Conservation (phyloP, 2,888 invertebrate genomes). For the Athalia circularis region DNA sequence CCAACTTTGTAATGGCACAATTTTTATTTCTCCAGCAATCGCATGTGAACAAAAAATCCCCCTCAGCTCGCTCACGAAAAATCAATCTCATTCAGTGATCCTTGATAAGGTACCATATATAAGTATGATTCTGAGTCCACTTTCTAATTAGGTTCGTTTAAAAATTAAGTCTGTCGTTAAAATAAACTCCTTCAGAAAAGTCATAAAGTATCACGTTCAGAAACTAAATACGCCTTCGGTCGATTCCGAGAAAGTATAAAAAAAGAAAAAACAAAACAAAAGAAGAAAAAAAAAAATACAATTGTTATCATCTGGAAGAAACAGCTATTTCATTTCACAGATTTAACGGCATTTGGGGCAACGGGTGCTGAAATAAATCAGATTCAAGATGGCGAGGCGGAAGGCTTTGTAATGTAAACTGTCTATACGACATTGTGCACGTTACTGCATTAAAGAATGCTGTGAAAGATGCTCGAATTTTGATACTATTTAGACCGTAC, state of each 20-base stretch:
- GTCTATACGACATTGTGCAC: no score
- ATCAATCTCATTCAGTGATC: conserved; percentile 1
- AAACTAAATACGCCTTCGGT: no score
- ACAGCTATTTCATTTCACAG: no score
- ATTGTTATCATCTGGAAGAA: background rate
- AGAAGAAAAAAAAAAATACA: background rate
- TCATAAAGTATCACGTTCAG: no score
- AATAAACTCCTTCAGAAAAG: no score
- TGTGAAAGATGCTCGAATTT: no score
- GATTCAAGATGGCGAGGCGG: conserved; percentile 28
- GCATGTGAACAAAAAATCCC: background rate
- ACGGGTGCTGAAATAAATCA: conserved; percentile 9
- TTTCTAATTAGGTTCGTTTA: conserved; percentile 2
- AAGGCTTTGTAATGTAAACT: no score
- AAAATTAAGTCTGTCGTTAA: background rate
- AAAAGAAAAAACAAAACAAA: no score
- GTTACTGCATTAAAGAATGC: no score
- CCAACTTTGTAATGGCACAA: background rate
- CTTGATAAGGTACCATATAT: background rate
- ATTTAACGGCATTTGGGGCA: no score
- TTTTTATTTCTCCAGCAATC: conserved; percentile 8
- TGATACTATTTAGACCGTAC: no score
- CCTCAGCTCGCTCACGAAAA: background rate
- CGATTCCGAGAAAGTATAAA: no score
- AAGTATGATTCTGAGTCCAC: background rate